These are phyloP conservation scores for Yponomeuta cagnagella DNA, from an alignment of 2,888 invertebrate species.

Conservation along the genomic window DNA sequence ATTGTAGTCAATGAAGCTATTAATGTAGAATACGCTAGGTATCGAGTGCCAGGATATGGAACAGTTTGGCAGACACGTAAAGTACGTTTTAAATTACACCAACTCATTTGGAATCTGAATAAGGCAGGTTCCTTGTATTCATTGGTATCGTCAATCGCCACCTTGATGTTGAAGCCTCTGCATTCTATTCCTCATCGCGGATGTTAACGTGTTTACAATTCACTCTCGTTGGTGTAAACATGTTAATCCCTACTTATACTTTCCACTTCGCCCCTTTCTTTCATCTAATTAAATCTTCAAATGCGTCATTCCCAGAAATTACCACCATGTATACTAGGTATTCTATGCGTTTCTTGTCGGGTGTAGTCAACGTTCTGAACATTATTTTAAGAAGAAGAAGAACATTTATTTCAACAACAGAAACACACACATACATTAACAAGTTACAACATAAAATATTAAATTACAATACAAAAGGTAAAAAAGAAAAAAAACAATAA, in stretches of 20 bases:
- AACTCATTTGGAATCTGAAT: neutral
- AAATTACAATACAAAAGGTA: too few relatives aligned
- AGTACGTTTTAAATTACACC: neutral
- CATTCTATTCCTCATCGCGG: conserved; percentile 9
- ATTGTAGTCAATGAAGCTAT: conserved; percentile 13
- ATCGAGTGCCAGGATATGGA: neutral
- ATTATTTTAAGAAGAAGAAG: too few relatives aligned
- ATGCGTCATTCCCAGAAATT: neutral
- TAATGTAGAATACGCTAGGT: neutral
- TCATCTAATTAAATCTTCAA: neutral
- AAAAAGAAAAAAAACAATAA: too few relatives aligned
- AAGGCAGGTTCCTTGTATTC: neutral
- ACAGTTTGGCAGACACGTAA: neutral
- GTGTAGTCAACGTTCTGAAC: too few relatives aligned
- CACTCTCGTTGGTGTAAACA: conserved; percentile 5
- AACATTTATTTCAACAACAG: too few relatives aligned
- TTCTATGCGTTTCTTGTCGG: too few relatives aligned
- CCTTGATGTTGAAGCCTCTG: neutral
- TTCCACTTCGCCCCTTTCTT: conserved; percentile 8
- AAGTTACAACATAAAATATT: too few relatives aligned
- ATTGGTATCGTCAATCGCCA: conserved; percentile 4
- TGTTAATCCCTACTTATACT: neutral
- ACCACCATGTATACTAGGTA: neutral
- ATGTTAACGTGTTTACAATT: conserved; percentile 5
- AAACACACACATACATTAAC: too few relatives aligned